Conservation (phyloP, 2,888 invertebrate species). For the Sesia bembeciformis region DNA sequence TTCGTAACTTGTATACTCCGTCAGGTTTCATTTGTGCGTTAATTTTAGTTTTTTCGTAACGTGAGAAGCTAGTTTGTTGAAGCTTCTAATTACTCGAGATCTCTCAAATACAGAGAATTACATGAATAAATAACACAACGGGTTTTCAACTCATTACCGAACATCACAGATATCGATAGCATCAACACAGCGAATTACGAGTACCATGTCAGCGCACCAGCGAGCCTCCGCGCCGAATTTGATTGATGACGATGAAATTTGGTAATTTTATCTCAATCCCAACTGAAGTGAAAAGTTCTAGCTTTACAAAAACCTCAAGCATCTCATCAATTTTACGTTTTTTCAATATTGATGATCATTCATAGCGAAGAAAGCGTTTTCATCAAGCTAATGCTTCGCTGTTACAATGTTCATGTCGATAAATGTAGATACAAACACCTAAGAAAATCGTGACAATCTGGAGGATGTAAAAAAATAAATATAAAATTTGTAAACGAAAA, state of each 20-base stretch:
- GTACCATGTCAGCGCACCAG: conserved; percentile 27
- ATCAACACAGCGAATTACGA: conserved; percentile 20
- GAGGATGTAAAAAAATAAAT: too few relatives aligned
- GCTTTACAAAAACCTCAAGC: conserved; percentile 6
- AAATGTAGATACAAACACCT: too few relatives aligned
- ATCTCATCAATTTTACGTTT: conserved; percentile 10
- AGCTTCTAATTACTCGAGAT: too few relatives aligned
- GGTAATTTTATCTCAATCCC: conserved; percentile 35
- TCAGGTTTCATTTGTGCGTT: too few relatives aligned
- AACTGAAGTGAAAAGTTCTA: conserved; percentile 20
- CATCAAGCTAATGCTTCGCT: background rate
- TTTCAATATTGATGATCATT: background rate
- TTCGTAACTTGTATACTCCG: too few relatives aligned
- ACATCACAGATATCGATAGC: conserved; percentile 11
- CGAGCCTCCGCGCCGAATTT: conserved; percentile 14
- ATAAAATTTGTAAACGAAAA: too few relatives aligned
- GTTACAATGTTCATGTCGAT: background rate
- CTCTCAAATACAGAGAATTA: too few relatives aligned
- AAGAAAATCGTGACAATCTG: too few relatives aligned
- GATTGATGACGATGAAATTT: conserved; percentile 44
- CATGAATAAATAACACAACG: background rate
- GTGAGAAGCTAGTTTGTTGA: too few relatives aligned
- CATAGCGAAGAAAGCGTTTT: background rate
- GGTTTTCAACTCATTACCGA: conserved; percentile 23
- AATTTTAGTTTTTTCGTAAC: too few relatives aligned